These are phyloP conservation scores for Etheostoma perlongum DNA, from an alignment of 2,797 vertebrate genomes.

Conservation along the genomic window DNA sequence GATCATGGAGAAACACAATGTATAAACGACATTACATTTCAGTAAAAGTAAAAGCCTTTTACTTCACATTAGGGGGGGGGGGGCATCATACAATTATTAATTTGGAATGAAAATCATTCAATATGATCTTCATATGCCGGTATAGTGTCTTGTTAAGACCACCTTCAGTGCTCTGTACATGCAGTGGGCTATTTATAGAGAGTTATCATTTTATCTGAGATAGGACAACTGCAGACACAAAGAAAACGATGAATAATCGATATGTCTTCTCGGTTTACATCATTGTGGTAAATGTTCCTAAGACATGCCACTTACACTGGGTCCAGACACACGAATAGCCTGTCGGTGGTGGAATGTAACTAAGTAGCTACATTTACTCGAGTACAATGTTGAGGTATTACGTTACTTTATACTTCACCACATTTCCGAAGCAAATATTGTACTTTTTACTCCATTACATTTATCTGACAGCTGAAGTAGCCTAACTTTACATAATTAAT, in stretches of 20 bases:
- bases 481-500: not conserved
- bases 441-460: not conserved
- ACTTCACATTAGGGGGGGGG: too few species aligned
- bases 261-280: conserved; percentile 63
- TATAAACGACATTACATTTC: not conserved
- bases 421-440: not conserved
- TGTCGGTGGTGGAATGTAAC: not conserved
- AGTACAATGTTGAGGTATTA: not conserved
- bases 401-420: not conserved
- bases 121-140: not conserved
- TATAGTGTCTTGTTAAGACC: not conserved
- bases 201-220: conserved; percentile 15
- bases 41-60: not conserved
- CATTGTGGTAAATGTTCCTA: conserved; percentile 34
- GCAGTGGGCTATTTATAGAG: not conserved
- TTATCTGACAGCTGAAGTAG: not conserved
- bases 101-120: too few species aligned
- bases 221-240: conserved; percentile 42
- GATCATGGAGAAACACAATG: conserved; percentile 56
- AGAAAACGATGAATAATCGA: conserved; percentile 69
- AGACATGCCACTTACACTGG: conserved; percentile 21
- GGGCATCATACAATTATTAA: too few species aligned
- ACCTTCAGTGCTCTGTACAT: not conserved
- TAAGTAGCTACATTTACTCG: not conserved
- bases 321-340: conserved; percentile 3